Evolutionary conservation across 2,797 vertebrate species (phyloP).

Genomic region (Scyliorhinus canicula): DNA sequence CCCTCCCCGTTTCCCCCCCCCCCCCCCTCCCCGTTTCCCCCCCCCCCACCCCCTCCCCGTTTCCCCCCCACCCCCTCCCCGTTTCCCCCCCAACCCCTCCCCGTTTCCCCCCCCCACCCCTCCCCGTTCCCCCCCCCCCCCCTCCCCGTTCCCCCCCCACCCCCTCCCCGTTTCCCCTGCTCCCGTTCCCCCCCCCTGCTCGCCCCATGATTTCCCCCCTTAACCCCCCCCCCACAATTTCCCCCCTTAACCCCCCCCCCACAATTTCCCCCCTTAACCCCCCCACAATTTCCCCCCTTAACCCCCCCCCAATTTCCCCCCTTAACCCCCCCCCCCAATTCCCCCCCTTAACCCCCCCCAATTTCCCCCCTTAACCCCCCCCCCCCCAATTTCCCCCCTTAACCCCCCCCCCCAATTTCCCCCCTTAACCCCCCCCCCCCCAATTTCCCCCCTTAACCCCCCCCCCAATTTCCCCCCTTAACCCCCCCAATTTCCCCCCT

Average conservation of each 20-base stretch:
- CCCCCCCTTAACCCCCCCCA: too few relatives aligned
- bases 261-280: too few relatives aligned
- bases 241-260: too few relatives aligned
- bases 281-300: not conserved
- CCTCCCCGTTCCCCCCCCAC: rapidly evolving
- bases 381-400: too few relatives aligned
- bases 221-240: rapidly evolving
- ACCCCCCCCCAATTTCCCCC: too few relatives aligned
- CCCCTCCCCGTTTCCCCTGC: rapidly evolving
- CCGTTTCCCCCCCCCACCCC: not conserved
- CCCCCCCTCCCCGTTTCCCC: rapidly evolving
- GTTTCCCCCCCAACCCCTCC: too few relatives aligned
- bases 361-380: too few relatives aligned
- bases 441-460: not conserved
- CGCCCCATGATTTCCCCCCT: too few relatives aligned
- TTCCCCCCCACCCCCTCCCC: not conserved
- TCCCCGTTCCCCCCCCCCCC: not conserved
- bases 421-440: not conserved
- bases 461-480: rapidly evolving
- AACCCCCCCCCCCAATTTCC: rapidly evolving
- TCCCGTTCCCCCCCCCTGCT: rapidly evolving
- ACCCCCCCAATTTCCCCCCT: not conserved
- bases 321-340: too few relatives aligned
- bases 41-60: not conserved
- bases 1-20: too few relatives aligned